These are phyloP conservation scores for Ostrea edulis DNA, from an alignment of 1,140 invertebrate species.

Conservation along the genomic window DNA sequence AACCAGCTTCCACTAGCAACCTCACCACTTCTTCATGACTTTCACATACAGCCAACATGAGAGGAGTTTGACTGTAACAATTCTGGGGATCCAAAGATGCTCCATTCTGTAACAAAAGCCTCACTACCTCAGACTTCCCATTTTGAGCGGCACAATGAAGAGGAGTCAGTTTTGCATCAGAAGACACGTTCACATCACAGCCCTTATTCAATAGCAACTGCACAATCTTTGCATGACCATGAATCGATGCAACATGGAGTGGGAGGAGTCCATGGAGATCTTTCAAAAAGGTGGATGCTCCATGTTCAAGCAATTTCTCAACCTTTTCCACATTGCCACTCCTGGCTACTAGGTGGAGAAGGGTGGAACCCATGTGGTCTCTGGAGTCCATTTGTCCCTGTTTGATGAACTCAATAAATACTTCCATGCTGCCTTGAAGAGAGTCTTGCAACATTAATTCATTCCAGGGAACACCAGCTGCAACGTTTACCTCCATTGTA, in stretches of 20 bases:
- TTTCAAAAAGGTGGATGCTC: background rate
- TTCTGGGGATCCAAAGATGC: background rate
- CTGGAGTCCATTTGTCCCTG: background rate
- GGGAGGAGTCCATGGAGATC: background rate
- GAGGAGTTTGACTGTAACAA: background rate
- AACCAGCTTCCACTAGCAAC: background rate
- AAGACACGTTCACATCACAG: background rate
- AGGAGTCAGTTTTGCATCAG: background rate
- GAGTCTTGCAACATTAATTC: background rate
- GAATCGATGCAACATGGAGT: slow-evolving; percentile 1
- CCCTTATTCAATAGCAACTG: slow-evolving; percentile 3
- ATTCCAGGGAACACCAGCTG: background rate
- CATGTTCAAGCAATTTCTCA: background rate
- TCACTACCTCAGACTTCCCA: background rate
- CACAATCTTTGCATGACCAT: background rate
- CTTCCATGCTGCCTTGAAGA: background rate
- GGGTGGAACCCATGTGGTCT: slow-evolving; percentile 12
- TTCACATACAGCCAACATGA: background rate
- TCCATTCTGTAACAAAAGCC: background rate
- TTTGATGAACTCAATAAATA: background rate
- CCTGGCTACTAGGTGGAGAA: slow-evolving; percentile 1
- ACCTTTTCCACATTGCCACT: background rate
- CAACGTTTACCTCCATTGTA: background rate
- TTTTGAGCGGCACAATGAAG: slow-evolving; percentile 1
- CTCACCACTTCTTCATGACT: background rate